These are phyloP conservation scores for Scaptodrosophila lebanonensis DNA, from an alignment of 1,140 invertebrate genomes.

Conservation along the genomic window DNA sequence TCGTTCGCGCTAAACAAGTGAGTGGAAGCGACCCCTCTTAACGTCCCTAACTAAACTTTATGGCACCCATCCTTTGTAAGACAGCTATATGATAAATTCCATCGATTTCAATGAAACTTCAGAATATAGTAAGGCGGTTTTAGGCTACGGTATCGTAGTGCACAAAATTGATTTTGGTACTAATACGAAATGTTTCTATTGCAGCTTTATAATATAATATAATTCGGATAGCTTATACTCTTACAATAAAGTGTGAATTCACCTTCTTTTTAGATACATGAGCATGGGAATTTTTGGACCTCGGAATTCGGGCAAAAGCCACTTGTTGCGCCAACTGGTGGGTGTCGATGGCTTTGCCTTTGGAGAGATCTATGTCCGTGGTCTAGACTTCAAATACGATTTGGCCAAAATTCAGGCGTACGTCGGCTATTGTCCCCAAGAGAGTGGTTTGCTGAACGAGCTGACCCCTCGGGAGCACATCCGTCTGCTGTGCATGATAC, in stretches of 20 bases:
- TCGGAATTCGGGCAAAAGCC: constrained; percentile 50
- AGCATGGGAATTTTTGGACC: constrained; percentile 62
- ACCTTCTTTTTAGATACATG: constrained; percentile 37
- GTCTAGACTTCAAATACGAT: constrained; percentile 59
- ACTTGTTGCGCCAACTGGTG: constrained; percentile 51
- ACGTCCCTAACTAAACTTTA: no score
- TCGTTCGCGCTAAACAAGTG: constrained; percentile 64
- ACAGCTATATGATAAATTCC: no score
- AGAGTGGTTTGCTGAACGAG: constrained; percentile 28
- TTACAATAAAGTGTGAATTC: background rate
- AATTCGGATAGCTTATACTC: no score
- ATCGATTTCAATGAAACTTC: no score
- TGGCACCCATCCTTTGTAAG: no score
- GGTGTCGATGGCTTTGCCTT: constrained; percentile 60
- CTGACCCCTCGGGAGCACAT: constrained; percentile 59
- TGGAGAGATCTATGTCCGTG: constrained; percentile 63
- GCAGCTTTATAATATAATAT: no score
- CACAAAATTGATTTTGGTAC: no score
- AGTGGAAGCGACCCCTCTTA: no score
- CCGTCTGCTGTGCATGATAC: constrained; percentile 58
- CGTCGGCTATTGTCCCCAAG: constrained; percentile 60
- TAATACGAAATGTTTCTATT: no score
- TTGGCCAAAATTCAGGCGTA: constrained; percentile 41
- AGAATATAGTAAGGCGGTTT: no score
- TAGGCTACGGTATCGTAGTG: no score